These are phyloP conservation scores for Esox lucius DNA, from an alignment of 2,797 vertebrate species.

Conservation along the genomic window DNA sequence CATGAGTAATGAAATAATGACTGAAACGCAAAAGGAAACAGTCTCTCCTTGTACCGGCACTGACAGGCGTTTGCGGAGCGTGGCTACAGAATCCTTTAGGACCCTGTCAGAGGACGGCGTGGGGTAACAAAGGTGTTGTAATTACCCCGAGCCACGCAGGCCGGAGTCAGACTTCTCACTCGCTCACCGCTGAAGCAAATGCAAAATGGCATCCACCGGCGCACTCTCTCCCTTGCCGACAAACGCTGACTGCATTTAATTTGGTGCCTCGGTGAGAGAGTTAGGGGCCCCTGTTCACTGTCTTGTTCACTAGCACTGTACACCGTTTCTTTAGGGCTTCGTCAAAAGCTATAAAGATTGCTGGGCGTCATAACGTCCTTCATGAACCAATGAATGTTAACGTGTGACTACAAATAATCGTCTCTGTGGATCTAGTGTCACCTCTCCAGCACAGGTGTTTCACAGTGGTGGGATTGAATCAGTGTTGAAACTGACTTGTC, in stretches of 20 bases:
- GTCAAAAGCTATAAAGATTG: background rate
- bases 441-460: background rate
- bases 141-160: conserved; percentile 1
- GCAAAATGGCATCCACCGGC: background rate
- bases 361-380: background rate
- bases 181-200: background rate
- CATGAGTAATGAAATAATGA: conserved; percentile 76
- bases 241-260: no score
- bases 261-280: conserved; percentile 14
- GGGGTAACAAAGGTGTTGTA: conserved; percentile 30
- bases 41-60: conserved; percentile 31
- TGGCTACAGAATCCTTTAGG: conserved; percentile 59
- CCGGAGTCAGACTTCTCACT: background rate
- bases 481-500: background rate
- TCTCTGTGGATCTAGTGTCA: background rate
- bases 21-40: conserved; percentile 63
- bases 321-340: background rate
- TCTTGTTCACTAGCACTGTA: conserved; percentile 47
- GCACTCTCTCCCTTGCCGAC: background rate
- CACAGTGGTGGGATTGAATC: background rate
- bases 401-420: background rate
- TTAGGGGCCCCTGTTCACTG: conserved; percentile 32
- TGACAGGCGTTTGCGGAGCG: conserved; percentile 68
- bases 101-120: conserved; percentile 52
- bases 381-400: conserved; percentile 2